These are phyloP conservation scores for Fissipunctia ypsillon DNA, from an alignment of 2,888 invertebrate genomes.

Conservation along the genomic window DNA sequence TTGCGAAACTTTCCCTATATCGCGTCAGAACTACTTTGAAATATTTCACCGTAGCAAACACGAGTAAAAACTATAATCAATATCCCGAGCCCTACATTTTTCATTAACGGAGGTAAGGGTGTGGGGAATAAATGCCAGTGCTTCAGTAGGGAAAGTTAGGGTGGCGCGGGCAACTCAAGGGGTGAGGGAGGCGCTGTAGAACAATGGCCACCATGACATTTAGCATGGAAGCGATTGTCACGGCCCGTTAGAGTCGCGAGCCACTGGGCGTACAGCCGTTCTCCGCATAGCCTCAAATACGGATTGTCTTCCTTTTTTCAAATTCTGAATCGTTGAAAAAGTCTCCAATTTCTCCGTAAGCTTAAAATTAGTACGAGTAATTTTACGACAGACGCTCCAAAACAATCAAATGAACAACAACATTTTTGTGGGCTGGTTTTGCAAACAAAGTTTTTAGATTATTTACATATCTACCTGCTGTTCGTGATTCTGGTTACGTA, in stretches of 20 bases:
- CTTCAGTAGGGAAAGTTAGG: constrained; percentile 79
- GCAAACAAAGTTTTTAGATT: constrained; percentile 57
- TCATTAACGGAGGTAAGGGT: constrained; percentile 83
- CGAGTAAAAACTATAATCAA: constrained; percentile 76
- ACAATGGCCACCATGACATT: constrained; percentile 90
- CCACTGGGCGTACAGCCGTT: constrained; percentile 84
- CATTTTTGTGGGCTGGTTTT: constrained; percentile 52
- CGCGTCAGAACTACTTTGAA: constrained; percentile 48
- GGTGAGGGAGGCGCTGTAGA: constrained; percentile 76
- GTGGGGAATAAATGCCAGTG: constrained; percentile 86
- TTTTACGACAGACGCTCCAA: constrained; percentile 32
- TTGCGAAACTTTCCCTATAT: constrained; percentile 53
- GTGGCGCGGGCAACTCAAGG: constrained; percentile 73
- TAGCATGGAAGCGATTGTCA: constrained; percentile 90
- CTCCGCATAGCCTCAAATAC: constrained; percentile 80
- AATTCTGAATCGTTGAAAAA: constrained; percentile 42
- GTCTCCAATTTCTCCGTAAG: constrained; percentile 36
- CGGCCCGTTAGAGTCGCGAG: constrained; percentile 86
- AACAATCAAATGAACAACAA: constrained; percentile 54
- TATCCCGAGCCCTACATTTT: constrained; percentile 81
- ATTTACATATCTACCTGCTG: constrained; percentile 50
- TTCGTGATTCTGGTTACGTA: constrained; percentile 61
- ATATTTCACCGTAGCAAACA: constrained; percentile 59
- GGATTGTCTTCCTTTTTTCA: constrained; percentile 73
- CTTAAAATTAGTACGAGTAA: constrained; percentile 47